Evolutionary conservation across 2,888 invertebrate genomes (phyloP).

Genomic region (Morpho helenor): DNA sequence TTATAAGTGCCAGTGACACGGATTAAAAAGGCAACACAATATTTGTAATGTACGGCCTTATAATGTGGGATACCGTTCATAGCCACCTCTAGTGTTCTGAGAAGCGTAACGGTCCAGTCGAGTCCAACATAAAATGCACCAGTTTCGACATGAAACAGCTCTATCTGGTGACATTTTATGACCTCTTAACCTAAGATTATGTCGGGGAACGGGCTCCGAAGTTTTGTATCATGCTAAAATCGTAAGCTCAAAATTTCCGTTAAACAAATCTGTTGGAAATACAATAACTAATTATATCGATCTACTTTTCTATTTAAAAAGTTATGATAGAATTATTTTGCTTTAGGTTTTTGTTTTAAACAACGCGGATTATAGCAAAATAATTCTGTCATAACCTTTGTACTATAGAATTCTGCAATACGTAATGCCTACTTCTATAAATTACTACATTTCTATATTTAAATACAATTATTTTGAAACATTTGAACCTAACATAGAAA

Average conservation of each 20-base stretch:
- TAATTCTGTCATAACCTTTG: too few relatives aligned
- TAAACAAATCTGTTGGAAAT: not conserved
- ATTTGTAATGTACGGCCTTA: constrained; percentile 53
- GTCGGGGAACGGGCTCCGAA: constrained; percentile 37
- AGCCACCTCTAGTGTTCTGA: constrained; percentile 54
- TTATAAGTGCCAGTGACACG: constrained; percentile 54
- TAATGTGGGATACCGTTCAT: constrained; percentile 54
- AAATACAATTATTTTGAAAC: too few relatives aligned
- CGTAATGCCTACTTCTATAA: too few relatives aligned
- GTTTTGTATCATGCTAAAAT: constrained; percentile 16
- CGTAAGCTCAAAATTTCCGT: not conserved
- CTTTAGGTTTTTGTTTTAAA: too few relatives aligned
- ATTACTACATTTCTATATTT: too few relatives aligned
- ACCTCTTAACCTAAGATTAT: constrained; percentile 52
- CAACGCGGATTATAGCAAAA: too few relatives aligned
- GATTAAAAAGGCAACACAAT: constrained; percentile 54
- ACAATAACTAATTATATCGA: too few relatives aligned
- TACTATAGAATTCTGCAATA: too few relatives aligned
- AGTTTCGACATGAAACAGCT: constrained; percentile 53
- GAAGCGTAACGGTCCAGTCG: constrained; percentile 59
- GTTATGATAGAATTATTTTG: too few relatives aligned
- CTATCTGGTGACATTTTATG: constrained; percentile 47
- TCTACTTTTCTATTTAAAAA: too few relatives aligned
- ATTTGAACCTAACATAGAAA: too few relatives aligned
- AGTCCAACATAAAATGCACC: constrained; percentile 54